Evolutionary conservation across 2,888 invertebrate genomes (phyloP), one percentile per base, ranked within the genome.

Genomic region (Euzetes globulus): DNA sequence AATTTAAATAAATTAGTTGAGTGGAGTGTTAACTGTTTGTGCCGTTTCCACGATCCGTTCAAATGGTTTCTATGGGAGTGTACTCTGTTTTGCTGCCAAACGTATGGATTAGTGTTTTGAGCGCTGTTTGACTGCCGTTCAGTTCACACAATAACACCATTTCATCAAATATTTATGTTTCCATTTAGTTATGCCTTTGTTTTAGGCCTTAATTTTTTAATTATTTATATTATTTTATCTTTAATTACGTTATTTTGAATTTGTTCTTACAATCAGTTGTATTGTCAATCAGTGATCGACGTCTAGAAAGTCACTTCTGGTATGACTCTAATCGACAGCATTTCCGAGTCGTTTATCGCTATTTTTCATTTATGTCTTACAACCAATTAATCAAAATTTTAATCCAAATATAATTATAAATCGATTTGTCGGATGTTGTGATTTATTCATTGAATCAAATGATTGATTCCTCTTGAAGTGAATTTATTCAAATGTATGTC

Each of bases 61-160:
- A 9, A 58, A 29, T 27, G 58, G 58, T 58, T 58, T 58, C 58
- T 58, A 58, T 29, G 58, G 58, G 58, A 25, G 55, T 25, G 55
- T 13, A 55, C 25, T 19, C 22, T 22, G 25, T 22, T 55, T 55
- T 55, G 55, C 19, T 11, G 11, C 1, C 55, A 22, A 22, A 13
- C 22, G 25, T 50, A 50, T 50, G 17, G 50, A 19, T 19, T 25
- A 22, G 55, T 55, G 55, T 55, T 55, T 55, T 55, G 55, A 55
- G 55, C 25, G 55, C 25, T 55, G 11, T 22, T 11, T 22, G 27
- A 27, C 17, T 22, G 22, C 19, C 55, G 25, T 55, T 22, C 11
- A 5, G 55, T 55, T 25, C n/a, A 29, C 22, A 29, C 29, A 27
- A 22, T 58, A 19, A 50, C 58, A 58, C 13, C 58, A 58, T 15